phyloP scores from a whole-genome alignment of 1,140 invertebrate species.

The Monochamus saltuarius region DNA sequence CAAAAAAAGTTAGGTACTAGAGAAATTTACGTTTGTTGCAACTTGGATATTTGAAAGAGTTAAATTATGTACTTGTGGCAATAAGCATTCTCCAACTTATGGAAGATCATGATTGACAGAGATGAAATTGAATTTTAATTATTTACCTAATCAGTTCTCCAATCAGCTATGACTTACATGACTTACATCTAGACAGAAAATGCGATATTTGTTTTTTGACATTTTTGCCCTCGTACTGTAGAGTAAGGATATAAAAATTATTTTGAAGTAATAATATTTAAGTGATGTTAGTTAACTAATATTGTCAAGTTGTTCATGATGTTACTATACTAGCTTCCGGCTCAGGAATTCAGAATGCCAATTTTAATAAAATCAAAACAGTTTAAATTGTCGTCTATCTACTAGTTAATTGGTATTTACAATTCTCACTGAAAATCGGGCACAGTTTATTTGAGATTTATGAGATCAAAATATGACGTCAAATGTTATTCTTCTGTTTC shows the following conservation, averaged over 20 bases:
- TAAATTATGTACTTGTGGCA: conserved; percentile 7
- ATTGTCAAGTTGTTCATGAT: conserved; percentile 27
- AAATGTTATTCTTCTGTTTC: no score
- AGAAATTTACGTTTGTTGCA: no score
- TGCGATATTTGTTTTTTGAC: not conserved
- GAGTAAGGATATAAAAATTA: conserved; percentile 16
- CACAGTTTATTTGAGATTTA: no score
- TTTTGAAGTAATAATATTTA: conserved; percentile 12
- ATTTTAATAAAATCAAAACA: no score
- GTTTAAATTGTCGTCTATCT: not conserved
- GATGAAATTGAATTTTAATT: conserved; percentile 25
- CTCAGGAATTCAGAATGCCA: no score
- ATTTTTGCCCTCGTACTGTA: not conserved
- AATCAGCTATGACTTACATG: conserved; percentile 1
- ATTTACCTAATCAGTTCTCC: conserved; percentile 25
- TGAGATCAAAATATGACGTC: no score
- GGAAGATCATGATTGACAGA: conserved; percentile 38
- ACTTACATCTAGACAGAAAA: conserved; percentile 13
- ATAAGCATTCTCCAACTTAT: conserved; percentile 13
- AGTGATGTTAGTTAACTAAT: conserved; percentile 7
- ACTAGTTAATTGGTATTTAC: not conserved
- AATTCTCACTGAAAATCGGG: no score
- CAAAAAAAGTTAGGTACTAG: no score
- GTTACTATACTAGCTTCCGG: not conserved
- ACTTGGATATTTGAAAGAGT: not conserved